Conservation (phyloP, 2,888 invertebrate species). For the Scrobipalpa costella region DNA sequence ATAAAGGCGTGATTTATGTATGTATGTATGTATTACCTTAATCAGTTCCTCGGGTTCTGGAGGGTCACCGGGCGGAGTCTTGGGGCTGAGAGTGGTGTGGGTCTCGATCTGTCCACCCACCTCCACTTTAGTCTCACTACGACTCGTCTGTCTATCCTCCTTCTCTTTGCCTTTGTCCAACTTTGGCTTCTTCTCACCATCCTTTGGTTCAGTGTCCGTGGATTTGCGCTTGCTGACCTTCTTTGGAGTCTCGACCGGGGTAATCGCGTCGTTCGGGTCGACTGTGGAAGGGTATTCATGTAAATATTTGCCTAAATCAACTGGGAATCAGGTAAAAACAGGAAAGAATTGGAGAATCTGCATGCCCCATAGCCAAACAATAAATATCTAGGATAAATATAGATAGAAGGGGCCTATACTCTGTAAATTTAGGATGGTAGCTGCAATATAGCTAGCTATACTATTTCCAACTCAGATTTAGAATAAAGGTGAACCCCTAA, state of each 20-base stretch:
- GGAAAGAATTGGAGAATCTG: no score
- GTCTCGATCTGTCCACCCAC: conserved; percentile 88
- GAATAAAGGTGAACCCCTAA: no score
- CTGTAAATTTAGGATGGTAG: no score
- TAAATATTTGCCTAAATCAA: no score
- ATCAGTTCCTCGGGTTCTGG: conserved; percentile 96
- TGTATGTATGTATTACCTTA: no score
- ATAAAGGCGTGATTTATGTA: no score
- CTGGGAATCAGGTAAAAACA: no score
- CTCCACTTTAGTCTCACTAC: conserved; percentile 77
- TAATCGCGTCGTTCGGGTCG: conserved; percentile 64
- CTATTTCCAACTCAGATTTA: no score
- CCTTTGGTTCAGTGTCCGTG: conserved; percentile 54
- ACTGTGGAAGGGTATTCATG: conserved; percentile 50
- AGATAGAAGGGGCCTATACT: no score
- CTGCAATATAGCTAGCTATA: no score
- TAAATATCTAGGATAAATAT: no score
- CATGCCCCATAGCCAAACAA: no score
- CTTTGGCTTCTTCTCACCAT: conserved; percentile 70
- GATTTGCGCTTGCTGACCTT: conserved; percentile 64
- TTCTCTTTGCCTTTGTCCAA: conserved; percentile 46
- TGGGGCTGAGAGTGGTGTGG: conserved; percentile 89
- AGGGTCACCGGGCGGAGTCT: conserved; percentile 90
- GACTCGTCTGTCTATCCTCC: conserved; percentile 54
- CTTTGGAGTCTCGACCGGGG: conserved; percentile 37